Evolutionary conservation across 2,888 invertebrate species (phyloP).

Genomic region (Sarcophaga subvicina): DNA sequence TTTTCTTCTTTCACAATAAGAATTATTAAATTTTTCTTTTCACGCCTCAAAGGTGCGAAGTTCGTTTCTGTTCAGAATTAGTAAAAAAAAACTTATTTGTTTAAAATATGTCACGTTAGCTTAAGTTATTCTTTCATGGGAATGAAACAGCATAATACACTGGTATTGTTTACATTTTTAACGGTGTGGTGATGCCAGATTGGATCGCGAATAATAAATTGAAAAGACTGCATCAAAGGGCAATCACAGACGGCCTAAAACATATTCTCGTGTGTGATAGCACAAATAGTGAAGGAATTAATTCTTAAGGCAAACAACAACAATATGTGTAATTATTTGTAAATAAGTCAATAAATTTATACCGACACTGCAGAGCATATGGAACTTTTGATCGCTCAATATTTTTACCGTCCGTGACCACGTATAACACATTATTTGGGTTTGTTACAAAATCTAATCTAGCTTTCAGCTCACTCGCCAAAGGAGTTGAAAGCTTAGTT

Average conservation of each 20-base stretch:
- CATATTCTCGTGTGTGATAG: too few species aligned
- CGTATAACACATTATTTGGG: too few species aligned
- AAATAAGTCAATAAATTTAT: too few species aligned
- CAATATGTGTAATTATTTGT: too few species aligned
- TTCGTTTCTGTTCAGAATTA: constrained; percentile 50
- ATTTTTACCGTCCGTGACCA: too few species aligned
- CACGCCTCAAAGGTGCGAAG: constrained; percentile 47
- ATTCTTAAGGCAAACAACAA: too few species aligned
- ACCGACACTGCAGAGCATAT: too few species aligned
- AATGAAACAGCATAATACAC: constrained; percentile 29
- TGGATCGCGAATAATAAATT: neutral
- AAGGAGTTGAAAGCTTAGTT: too few species aligned
- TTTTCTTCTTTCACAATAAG: neutral
- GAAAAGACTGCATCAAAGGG: neutral
- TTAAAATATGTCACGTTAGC: constrained; percentile 41
- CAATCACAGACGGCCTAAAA: too few species aligned
- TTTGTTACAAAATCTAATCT: too few species aligned
- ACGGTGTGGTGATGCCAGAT: constrained; percentile 6
- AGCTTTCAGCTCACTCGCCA: too few species aligned
- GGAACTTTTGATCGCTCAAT: too few species aligned
- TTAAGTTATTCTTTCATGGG: neutral
- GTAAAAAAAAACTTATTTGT: constrained; percentile 40
- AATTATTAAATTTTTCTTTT: constrained; percentile 16
- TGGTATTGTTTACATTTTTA: constrained; percentile 19
- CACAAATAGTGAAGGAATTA: neutral